Evolutionary conservation across 92 coral and sea anemone species (phyloP).

Genomic region (Diadumene lineata): DNA sequence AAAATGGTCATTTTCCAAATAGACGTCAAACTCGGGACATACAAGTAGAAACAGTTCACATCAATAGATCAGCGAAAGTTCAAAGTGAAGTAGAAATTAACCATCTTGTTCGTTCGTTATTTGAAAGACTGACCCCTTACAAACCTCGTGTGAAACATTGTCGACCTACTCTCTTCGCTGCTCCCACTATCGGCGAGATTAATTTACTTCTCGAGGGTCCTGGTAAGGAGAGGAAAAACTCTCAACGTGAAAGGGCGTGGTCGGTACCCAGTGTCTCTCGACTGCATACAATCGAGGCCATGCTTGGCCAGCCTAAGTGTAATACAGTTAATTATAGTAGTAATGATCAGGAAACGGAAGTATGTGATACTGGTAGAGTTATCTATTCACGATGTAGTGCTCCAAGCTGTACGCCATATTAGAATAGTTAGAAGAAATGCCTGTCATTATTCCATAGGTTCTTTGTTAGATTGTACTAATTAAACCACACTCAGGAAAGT

Average conservation of each 20-base stretch:
- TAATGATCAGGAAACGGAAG: neutral
- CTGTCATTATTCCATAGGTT: no score
- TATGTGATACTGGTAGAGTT: neutral
- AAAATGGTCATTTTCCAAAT: neutral
- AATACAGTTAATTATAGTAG: no score
- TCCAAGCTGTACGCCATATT: no score
- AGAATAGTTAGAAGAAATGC: no score
- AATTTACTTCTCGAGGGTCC: neutral
- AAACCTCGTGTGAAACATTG: neutral
- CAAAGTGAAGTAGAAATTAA: neutral
- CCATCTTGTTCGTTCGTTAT: neutral
- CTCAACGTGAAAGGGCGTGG: neutral
- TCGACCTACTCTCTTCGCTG: neutral
- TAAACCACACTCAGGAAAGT: no score
- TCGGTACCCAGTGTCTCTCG: neutral
- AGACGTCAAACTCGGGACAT: neutral
- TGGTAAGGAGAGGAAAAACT: neutral
- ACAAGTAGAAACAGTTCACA: neutral
- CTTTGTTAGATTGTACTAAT: no score
- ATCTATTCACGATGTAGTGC: no score
- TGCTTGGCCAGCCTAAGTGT: neutral
- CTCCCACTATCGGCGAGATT: neutral
- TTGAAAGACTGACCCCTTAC: neutral
- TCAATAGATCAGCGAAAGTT: neutral
- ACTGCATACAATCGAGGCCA: neutral